Conservation (phyloP, 2,797 vertebrate species). For the Rachycentron canadum region DNA sequence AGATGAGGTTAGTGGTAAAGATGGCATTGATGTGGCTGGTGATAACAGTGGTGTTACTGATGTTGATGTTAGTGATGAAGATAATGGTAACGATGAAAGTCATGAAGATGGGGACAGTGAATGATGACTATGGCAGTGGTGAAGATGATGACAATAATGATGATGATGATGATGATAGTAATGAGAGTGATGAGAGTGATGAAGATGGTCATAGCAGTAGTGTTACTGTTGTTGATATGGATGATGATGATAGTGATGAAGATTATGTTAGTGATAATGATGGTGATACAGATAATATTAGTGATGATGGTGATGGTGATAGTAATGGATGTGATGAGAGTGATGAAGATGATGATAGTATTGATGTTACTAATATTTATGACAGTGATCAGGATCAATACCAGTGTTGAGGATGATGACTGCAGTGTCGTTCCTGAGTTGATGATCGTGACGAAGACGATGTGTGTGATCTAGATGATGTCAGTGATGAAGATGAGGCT, state of each 20-base stretch:
- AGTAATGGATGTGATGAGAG: slow-evolving; percentile 11
- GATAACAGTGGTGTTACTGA: neutral
- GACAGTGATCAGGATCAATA: neutral
- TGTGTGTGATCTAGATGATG: neutral
- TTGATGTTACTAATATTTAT: neutral
- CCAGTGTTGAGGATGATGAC: neutral
- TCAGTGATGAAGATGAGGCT: neutral
- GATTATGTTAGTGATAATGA: neutral
- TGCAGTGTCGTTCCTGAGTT: too few relatives aligned
- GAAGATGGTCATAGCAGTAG: neutral
- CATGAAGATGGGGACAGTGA: neutral
- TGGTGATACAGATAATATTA: neutral
- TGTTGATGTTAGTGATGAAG: neutral
- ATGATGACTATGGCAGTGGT: too few relatives aligned
- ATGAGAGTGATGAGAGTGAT: neutral
- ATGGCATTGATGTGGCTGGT: neutral
- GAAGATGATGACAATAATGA: too few relatives aligned
- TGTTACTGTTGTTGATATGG: too few relatives aligned
- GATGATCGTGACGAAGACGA: too few relatives aligned
- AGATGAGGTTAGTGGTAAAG: neutral
- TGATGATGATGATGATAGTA: too few relatives aligned
- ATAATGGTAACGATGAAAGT: neutral
- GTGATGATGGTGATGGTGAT: neutral
- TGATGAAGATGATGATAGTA: neutral
- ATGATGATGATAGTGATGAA: neutral